Conservation (phyloP, 2,888 invertebrate genomes). For the Drosophila fungiperda region DNA sequence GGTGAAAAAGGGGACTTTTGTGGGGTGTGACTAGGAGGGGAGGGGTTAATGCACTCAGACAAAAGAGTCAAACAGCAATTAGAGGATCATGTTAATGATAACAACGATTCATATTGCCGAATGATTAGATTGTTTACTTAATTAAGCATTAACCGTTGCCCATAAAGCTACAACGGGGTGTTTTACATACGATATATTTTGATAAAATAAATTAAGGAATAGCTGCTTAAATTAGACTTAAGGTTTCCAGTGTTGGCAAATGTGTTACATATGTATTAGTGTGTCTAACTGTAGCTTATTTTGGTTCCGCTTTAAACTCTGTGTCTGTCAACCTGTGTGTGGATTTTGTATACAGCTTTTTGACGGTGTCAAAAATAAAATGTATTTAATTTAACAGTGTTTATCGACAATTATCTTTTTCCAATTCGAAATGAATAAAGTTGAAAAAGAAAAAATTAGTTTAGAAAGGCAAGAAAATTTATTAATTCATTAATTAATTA, state of each 20-base stretch:
- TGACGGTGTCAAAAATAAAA: not conserved
- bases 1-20: not conserved
- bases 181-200: not conserved
- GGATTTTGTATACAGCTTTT: not conserved
- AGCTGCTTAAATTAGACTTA: not conserved
- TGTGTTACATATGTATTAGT: not conserved
- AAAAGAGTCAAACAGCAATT: conserved; percentile 42
- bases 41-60: conserved; percentile 32
- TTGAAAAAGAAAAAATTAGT: not conserved
- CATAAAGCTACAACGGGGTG: not conserved
- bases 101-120: conserved; percentile 18
- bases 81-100: conserved; percentile 43
- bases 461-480: not conserved
- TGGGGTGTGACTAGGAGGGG: not conserved
- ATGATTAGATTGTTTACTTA: conserved; percentile 8
- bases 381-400: not conserved
- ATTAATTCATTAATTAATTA: too few species aligned
- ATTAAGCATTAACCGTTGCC: conserved; percentile 1
- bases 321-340: not conserved
- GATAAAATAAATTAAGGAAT: not conserved
- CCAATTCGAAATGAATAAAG: not conserved
- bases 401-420: not conserved
- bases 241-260: not conserved
- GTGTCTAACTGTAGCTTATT: not conserved
- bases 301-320: not conserved